phyloP scores from a whole-genome alignment of 2,888 invertebrate species.

The Acleris cristana region DNA sequence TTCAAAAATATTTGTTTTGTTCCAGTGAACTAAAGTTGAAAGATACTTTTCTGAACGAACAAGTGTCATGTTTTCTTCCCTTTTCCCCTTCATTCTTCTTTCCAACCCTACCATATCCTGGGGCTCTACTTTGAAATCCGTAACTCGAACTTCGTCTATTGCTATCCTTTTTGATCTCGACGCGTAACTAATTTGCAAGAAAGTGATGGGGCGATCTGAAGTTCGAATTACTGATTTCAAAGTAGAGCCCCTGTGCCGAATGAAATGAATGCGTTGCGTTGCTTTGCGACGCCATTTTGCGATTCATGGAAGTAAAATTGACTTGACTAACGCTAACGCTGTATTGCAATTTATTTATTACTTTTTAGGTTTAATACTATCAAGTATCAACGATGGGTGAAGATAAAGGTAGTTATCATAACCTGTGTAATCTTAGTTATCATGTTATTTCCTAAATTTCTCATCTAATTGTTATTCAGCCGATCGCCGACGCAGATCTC shows the following conservation, averaged over 20 bases:
- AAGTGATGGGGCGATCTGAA: too few species aligned
- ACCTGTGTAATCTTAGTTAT: slow-evolving; percentile 5
- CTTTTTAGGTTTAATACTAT: slow-evolving; percentile 1
- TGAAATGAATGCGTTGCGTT: neutral
- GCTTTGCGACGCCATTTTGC: slow-evolving; percentile 63
- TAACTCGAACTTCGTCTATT: too few species aligned
- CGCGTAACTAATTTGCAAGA: too few species aligned
- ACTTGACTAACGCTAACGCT: slow-evolving; percentile 10
- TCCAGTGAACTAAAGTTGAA: too few species aligned
- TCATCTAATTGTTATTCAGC: slow-evolving; percentile 25
- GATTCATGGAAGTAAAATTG: slow-evolving; percentile 44
- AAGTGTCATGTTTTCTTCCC: neutral
- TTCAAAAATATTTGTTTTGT: too few species aligned
- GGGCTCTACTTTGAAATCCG: too few species aligned
- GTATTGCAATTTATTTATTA: slow-evolving; percentile 19
- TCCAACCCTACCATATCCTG: neutral
- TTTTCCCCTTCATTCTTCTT: neutral
- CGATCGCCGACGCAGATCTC: slow-evolving; percentile 83
- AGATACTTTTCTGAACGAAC: too few species aligned
- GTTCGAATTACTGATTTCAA: too few species aligned
- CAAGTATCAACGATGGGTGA: slow-evolving; percentile 70
- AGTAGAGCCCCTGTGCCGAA: too few species aligned
- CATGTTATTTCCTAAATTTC: slow-evolving; percentile 1
- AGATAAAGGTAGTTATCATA: slow-evolving; percentile 74
- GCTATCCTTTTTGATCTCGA: too few species aligned